These are phyloP conservation scores for Indicator indicator DNA, from an alignment of 2,113 vertebrate genomes.

Conservation along the genomic window DNA sequence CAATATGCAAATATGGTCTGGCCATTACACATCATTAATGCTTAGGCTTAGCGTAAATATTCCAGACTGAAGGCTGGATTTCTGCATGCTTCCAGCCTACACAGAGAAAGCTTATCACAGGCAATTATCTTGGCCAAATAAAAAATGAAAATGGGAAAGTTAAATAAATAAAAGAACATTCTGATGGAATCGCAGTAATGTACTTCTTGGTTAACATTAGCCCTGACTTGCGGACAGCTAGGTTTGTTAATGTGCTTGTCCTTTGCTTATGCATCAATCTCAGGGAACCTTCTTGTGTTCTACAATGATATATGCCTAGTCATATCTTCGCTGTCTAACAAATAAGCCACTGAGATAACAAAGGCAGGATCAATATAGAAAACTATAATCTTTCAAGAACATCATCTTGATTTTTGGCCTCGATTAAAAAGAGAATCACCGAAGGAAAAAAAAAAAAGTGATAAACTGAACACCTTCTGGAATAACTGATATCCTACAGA, in stretches of 20 bases:
- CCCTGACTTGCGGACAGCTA: slow-evolving; percentile 69
- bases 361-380: neutral
- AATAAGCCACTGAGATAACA: slow-evolving; percentile 28
- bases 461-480: neutral
- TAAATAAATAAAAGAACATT: slow-evolving; percentile 82
- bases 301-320: slow-evolving; percentile 55
- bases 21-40: slow-evolving; percentile 47
- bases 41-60: slow-evolving; percentile 38
- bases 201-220: slow-evolving; percentile 71
- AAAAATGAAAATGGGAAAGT: slow-evolving; percentile 82
- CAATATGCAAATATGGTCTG: slow-evolving; percentile 74
- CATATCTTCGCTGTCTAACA: slow-evolving; percentile 46
- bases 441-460: neutral
- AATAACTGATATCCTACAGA: neutral
- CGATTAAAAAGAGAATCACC: neutral
- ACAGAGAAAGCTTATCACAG: slow-evolving; percentile 75
- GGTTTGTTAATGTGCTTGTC: slow-evolving; percentile 62
- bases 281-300: slow-evolving; percentile 53
- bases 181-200: slow-evolving; percentile 75
- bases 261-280: slow-evolving; percentile 69
- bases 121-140: slow-evolving; percentile 86
- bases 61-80: slow-evolving; percentile 20
- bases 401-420: neutral
- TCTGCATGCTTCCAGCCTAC: slow-evolving; percentile 68
- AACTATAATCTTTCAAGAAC: neutral